Percentiles rank a stretch among this genome's conserved stretches.
Evolutionary conservation across 2,113 vertebrate species (phyloP).

Genomic region (Elgaria multicarinata): DNA sequence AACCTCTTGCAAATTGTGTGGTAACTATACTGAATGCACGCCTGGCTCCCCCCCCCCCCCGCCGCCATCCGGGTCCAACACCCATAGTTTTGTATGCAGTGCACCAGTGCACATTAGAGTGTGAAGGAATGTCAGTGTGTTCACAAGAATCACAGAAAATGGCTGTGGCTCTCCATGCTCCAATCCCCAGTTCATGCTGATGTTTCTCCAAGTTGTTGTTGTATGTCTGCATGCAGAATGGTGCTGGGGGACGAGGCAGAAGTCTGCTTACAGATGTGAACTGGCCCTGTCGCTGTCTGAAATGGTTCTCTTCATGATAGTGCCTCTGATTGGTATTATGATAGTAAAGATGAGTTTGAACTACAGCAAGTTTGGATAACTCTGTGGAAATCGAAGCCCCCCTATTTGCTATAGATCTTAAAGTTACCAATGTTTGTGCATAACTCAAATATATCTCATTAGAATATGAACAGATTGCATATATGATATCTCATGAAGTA

Average conservation of each 20-base stretch:
- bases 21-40: neutral
- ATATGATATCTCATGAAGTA: neutral
- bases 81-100: no score
- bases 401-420: neutral
- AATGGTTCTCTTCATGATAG: neutral
- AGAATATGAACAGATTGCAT: neutral
- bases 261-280: neutral
- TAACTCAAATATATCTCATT: neutral
- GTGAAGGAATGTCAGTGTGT: neutral
- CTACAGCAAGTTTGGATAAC: neutral
- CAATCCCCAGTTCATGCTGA: neutral
- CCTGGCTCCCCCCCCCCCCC: neutral
- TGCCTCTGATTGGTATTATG: neutral
- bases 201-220: neutral
- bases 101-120: no score
- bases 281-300: neutral
- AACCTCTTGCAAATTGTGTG: neutral
- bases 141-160: neutral
- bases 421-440: rapidly evolving
- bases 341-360: neutral
- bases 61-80: no score
- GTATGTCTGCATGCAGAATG: neutral
- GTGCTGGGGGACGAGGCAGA: neutral
- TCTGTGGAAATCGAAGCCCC: neutral
- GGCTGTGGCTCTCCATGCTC: neutral